Percentiles rank a stretch among this genome's conserved stretches.
Evolutionary conservation across 1,140 invertebrate genomes (phyloP).

Genomic region (Asbolus verrucosus): DNA sequence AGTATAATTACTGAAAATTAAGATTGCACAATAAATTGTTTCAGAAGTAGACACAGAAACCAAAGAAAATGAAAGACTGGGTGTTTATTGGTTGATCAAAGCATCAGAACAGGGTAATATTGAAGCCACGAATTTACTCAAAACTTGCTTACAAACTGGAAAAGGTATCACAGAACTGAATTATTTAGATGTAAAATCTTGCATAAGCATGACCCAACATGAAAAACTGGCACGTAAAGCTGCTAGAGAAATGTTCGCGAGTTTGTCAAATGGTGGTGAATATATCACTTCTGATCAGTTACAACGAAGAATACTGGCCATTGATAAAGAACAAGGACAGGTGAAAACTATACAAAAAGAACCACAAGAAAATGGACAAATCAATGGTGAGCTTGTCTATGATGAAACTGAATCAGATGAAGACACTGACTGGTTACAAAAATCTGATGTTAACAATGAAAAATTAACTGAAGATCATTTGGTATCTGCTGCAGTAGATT

Average conservation of each 20-base stretch:
- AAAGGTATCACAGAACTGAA: constrained; percentile 85
- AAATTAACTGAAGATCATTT: constrained; percentile 84
- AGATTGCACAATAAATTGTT: constrained; percentile 38
- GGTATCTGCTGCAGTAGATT: constrained; percentile 83
- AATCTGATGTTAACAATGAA: constrained; percentile 71
- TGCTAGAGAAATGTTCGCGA: constrained; percentile 83
- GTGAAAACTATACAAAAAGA: constrained; percentile 60
- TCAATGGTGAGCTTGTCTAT: constrained; percentile 57
- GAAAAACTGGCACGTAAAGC: constrained; percentile 89
- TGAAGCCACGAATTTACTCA: constrained; percentile 84
- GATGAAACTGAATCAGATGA: constrained; percentile 60
- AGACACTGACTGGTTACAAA: constrained; percentile 60
- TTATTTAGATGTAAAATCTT: constrained; percentile 84
- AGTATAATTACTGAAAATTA: constrained; percentile 49
- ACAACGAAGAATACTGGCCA: constrained; percentile 75
- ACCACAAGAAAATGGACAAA: constrained; percentile 59
- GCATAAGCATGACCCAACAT: constrained; percentile 83
- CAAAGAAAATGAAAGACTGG: constrained; percentile 75
- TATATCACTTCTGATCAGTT: constrained; percentile 86
- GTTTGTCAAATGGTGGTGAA: constrained; percentile 85
- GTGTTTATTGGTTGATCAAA: constrained; percentile 89
- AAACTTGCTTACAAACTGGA: constrained; percentile 81
- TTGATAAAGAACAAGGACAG: constrained; percentile 69
- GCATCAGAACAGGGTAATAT: constrained; percentile 90
- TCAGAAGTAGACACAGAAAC: constrained; percentile 69